These are phyloP conservation scores for Brachypodius melanocephalos DNA, from an alignment of 2,113 vertebrate species.

Conservation along the genomic window DNA sequence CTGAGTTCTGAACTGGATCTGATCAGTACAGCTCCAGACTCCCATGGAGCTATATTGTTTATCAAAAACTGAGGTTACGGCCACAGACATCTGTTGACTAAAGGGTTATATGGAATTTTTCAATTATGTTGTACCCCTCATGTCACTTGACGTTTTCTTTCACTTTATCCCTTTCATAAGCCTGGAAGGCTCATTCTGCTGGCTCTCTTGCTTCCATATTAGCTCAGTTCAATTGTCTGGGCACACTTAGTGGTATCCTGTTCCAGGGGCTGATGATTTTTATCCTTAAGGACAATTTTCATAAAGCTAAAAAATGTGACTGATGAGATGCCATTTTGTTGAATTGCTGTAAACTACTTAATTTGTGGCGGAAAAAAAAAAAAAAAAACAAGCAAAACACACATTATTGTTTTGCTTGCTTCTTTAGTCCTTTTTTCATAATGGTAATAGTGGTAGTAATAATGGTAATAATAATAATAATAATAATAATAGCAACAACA, in stretches of 20 bases:
- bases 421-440: not conserved
- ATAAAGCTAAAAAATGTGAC: not conserved
- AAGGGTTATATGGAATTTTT: not conserved
- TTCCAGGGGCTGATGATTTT: not conserved
- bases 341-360: not conserved
- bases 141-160: not conserved
- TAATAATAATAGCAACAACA: not conserved
- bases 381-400: not conserved
- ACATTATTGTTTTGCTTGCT: not conserved
- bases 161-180: conserved; percentile 13
- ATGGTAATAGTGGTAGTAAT: not conserved
- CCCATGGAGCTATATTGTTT: not conserved
- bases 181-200: not conserved
- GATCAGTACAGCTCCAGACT: not conserved
- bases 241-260: not conserved
- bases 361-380: not conserved
- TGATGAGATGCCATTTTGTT: not conserved
- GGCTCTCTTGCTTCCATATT: not conserved
- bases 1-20: conserved; percentile 2
- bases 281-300: conserved; percentile 23
- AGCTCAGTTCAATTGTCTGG: not conserved
- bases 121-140: not conserved
- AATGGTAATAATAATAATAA: not conserved
- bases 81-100: not conserved
- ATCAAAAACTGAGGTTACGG: not conserved